Conservation (phyloP, 2,797 vertebrate species). For the Chanos chanos region DNA sequence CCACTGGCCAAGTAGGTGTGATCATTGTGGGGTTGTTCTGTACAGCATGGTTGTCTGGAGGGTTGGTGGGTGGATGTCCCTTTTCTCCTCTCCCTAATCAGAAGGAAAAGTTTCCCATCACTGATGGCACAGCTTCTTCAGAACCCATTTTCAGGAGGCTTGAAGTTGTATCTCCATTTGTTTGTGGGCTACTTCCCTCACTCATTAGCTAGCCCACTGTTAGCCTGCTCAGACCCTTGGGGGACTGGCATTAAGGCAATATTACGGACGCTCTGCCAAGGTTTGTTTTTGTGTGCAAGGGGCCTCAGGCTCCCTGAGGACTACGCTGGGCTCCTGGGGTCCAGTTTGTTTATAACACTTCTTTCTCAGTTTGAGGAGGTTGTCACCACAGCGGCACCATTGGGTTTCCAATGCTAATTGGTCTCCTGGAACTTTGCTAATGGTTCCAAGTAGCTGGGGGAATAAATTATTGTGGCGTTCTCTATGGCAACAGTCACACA, state of each 20-base stretch:
- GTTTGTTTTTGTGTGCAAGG: conserved; percentile 74
- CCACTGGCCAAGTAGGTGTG: conserved; percentile 29
- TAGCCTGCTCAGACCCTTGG: conserved; percentile 59
- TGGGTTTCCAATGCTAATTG: conserved; percentile 80
- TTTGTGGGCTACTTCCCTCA: conserved; percentile 48
- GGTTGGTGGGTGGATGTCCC: too few species aligned
- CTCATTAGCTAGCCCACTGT: conserved; percentile 65
- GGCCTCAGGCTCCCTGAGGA: conserved; percentile 62
- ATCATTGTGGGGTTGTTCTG: too few species aligned
- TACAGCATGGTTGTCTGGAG: too few species aligned
- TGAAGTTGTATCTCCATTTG: background rate
- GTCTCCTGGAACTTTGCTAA: conserved; percentile 84
- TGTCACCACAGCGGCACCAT: conserved; percentile 71
- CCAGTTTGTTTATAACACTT: conserved; percentile 84
- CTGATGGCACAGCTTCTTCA: background rate
- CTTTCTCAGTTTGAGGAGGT: conserved; percentile 79
- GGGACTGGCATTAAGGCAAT: conserved; percentile 71
- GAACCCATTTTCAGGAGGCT: background rate
- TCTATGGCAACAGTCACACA: conserved; percentile 67
- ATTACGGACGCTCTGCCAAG: conserved; percentile 71
- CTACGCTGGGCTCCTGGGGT: conserved; percentile 65
- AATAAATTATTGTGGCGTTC: conserved; percentile 74
- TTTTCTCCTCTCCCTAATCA: too few species aligned
- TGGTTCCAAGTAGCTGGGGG: conserved; percentile 76
- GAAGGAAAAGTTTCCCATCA: background rate